Conservation (phyloP, 2,888 invertebrate species). For the Acleris cristana region DNA sequence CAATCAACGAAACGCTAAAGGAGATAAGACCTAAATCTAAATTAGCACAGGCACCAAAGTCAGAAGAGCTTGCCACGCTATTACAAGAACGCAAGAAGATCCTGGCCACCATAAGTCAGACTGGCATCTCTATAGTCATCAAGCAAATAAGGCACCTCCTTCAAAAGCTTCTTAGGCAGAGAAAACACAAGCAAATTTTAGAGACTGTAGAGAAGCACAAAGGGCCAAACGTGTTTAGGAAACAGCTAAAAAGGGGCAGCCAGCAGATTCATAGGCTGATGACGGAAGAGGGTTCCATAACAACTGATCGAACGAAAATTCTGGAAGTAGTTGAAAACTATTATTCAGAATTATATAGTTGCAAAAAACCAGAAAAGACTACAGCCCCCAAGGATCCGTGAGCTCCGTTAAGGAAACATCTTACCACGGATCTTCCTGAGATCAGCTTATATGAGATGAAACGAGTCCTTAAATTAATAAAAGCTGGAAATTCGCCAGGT, state of each 20-base stretch:
- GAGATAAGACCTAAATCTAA: too few species aligned
- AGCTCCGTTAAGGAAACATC: neutral
- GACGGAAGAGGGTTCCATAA: too few species aligned
- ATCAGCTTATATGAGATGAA: neutral
- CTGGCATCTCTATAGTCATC: neutral
- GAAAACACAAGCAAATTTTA: neutral
- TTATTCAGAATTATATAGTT: neutral
- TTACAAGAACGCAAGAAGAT: neutral
- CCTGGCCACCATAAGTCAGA: neutral
- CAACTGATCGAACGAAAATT: too few species aligned
- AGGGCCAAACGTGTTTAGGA: neutral
- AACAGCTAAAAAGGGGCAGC: neutral
- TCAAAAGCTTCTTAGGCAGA: neutral
- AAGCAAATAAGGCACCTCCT: neutral
- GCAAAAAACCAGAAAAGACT: neutral
- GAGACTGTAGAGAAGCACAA: neutral
- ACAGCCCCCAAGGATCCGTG: neutral
- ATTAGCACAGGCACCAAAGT: too few species aligned
- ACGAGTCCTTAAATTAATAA: neutral
- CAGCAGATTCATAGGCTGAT: neutral
- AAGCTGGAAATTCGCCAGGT: neutral
- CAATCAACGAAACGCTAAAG: too few species aligned
- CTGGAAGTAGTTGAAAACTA: neutral
- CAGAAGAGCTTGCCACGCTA: neutral
- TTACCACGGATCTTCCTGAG: neutral